phyloP scores from a whole-genome alignment of 37 sponge, comb jelly and placozoan genomes.

The Tethya wilhelma region DNA sequence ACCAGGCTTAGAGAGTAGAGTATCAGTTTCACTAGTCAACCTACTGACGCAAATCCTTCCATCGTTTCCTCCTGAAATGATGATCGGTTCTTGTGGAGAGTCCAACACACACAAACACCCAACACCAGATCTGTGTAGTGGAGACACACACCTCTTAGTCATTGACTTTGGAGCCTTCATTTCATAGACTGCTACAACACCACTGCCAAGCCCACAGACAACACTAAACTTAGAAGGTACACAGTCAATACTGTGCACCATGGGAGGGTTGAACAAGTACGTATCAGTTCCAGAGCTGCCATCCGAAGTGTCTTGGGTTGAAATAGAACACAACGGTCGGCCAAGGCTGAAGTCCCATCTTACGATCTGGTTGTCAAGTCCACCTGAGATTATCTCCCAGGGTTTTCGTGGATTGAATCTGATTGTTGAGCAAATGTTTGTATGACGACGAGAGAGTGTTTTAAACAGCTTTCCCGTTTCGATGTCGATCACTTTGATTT shows the following conservation, averaged over 20 bases:
- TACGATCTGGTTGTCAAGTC: constrained; percentile 52
- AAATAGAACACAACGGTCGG: constrained; percentile 8
- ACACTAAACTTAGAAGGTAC: neutral
- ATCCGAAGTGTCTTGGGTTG: neutral
- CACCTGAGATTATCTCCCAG: constrained; percentile 66
- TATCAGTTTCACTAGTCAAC: too few species aligned
- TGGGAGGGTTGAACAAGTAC: constrained; percentile 69
- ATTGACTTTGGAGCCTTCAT: neutral
- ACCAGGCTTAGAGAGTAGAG: too few species aligned
- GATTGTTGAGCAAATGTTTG: constrained; percentile 70
- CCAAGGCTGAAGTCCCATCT: constrained; percentile 67
- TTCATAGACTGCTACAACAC: constrained; percentile 43
- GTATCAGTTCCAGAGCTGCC: neutral
- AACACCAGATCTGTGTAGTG: constrained; percentile 22
- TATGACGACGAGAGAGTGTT: constrained; percentile 40
- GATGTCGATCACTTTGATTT: constrained; percentile 58
- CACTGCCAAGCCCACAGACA: constrained; percentile 66
- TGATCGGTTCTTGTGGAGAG: neutral
- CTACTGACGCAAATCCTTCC: neutral
- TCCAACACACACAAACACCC: neutral
- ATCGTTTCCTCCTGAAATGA: neutral
- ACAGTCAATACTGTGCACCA: constrained; percentile 56
- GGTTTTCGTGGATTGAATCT: constrained; percentile 43
- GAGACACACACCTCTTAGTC: neutral
- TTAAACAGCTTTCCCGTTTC: constrained; percentile 24